Conservation (phyloP, 2,113 vertebrate species). For the Istiophorus platypterus region DNA sequence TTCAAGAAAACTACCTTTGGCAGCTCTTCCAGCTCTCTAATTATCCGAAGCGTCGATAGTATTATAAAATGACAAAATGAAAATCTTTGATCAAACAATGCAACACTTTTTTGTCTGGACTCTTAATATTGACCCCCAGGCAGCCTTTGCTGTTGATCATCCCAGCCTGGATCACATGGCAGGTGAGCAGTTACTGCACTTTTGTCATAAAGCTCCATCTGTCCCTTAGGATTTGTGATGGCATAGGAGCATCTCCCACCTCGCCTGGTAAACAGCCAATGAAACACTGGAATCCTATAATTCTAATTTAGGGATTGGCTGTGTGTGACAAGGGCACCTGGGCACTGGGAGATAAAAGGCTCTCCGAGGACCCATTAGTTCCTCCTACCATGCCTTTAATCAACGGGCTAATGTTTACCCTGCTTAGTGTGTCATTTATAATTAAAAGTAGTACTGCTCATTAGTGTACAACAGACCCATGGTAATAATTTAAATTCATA, state of each 20-base stretch:
- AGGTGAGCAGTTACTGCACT: conserved; percentile 46
- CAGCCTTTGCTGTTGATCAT: conserved; percentile 17
- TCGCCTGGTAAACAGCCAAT: conserved; percentile 75
- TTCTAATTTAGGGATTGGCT: conserved; percentile 81
- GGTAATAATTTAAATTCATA: conserved; percentile 80
- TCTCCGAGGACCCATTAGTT: conserved; percentile 81
- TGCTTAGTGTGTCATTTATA: conserved; percentile 81
- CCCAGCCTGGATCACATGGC: conserved; percentile 12
- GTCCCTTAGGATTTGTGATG: conserved; percentile 61
- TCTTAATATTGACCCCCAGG: conserved; percentile 14
- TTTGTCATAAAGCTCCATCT: conserved; percentile 59
- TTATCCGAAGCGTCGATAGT: not conserved
- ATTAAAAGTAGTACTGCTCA: conserved; percentile 81
- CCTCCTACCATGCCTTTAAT: conserved; percentile 79
- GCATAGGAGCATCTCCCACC: conserved; percentile 61
- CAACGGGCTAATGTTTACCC: conserved; percentile 83
- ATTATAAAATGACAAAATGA: not conserved
- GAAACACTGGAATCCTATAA: conserved; percentile 82
- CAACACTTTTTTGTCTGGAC: conserved; percentile 6
- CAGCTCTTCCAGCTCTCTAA: not conserved
- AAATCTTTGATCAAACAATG: conserved; percentile 6
- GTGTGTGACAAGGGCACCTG: conserved; percentile 77
- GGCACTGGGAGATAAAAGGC: conserved; percentile 73
- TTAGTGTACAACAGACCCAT: conserved; percentile 72
- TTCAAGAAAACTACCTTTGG: conserved; percentile 4